Base-by-base conservation (phyloP, 2,113 vertebrate genomes). In the Catagonus wagneri region DNA sequence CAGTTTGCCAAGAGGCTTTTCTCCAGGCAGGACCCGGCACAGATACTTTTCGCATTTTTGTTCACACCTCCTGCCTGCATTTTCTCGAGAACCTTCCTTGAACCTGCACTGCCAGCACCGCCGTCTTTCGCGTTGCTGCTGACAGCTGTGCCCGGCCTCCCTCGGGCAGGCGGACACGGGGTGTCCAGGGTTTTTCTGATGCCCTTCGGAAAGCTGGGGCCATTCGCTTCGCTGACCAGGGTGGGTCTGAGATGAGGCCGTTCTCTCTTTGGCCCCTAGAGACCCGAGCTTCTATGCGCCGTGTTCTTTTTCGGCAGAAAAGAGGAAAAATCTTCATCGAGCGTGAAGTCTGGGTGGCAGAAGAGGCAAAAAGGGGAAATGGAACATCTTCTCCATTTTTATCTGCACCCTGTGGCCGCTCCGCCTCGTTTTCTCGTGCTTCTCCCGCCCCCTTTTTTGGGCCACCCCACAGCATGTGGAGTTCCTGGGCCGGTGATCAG, bases 331-430 rank as follows among this genome's bases (percentile, higher is more conserved):
- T 22, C 58, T 36, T 50, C 83, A 86, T 34, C 1, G 17, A 84
- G 89, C 88, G 29, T 8, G 1, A 27, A 19, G 36, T 52, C 79
- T 29, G 79, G 54, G 66, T 11, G 34, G 34, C 58, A 50, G 61
- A 52, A 29, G 12, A 27, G 78, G 19, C 1, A 16, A 36, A 32
- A 29, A 1, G 16, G 32, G 29, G 25, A 58, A 44, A 50, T 1
- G 7, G 7, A 32, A 1, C 65, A 1, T 34, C 22, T 29, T 13
- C 58, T 23, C 0, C 15, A 0, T n/a, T 34, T 75, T 50, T 3
- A 12, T 66, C 27, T 60, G 80, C 0, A 2, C 75, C 7, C 0
- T 1, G 27, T 17, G 75, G 74, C 90, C 13, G 0, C n/a, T 2
- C 68, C 29, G 32, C 12, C 6, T 6, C 11, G 52, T 17, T 60